These are phyloP conservation scores for Drosophila koepferae DNA, from an alignment of 2,888 invertebrate genomes.

Conservation along the genomic window DNA sequence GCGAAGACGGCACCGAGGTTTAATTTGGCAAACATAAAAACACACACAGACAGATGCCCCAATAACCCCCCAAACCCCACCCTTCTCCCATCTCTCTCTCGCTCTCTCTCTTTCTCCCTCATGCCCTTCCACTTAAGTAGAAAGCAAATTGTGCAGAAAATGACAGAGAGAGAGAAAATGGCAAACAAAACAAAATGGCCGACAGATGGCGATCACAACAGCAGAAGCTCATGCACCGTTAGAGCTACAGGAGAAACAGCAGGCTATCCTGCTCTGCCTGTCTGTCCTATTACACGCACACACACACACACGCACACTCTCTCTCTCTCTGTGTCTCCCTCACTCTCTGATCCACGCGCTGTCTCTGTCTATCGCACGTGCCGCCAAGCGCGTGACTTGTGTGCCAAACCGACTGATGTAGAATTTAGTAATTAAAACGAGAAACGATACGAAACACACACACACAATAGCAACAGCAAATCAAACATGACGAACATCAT, in stretches of 20 bases:
- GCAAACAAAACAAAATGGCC: slow-evolving; percentile 11
- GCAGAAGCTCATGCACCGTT: not conserved
- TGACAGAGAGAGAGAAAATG: not conserved
- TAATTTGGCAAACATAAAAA: slow-evolving; percentile 81
- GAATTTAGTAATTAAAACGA: slow-evolving; percentile 75
- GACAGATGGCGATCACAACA: not conserved
- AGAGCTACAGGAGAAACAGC: not conserved
- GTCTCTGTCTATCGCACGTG: slow-evolving; percentile 44
- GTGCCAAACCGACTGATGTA: slow-evolving; percentile 85
- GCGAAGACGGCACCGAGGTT: slow-evolving; percentile 95
- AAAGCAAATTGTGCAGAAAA: slow-evolving; percentile 21
- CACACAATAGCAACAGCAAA: slow-evolving; percentile 22
- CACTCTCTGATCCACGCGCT: slow-evolving; percentile 4
- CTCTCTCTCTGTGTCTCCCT: not conserved
- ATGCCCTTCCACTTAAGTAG: not conserved
- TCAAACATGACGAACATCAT: slow-evolving; percentile 46
- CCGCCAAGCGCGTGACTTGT: slow-evolving; percentile 80
- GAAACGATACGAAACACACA: slow-evolving; percentile 35
- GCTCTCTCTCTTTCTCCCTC: not conserved
- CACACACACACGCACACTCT: not conserved
- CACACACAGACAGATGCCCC: slow-evolving; percentile 7
- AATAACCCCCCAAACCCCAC: no score
- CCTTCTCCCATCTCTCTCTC: not conserved
- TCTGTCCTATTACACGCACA: not conserved
- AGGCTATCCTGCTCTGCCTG: not conserved